A percentile compares a stretch with the other conserved stretches of the same genome.
Evolutionary conservation across 2,113 vertebrate species (phyloP).

Genomic region (Tragelaphus strepsiceros): DNA sequence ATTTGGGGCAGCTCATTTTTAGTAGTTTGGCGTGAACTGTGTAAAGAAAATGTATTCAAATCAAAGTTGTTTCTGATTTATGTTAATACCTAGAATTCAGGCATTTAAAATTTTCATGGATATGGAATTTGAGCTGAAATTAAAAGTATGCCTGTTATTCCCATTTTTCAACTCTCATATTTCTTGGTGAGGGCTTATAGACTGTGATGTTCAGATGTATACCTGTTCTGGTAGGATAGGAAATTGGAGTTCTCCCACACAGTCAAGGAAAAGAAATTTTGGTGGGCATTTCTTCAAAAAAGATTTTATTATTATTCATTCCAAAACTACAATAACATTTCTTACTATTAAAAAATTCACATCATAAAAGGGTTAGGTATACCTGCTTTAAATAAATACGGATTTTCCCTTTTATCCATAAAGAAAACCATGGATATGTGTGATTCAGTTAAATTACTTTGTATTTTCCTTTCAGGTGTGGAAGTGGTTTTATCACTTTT

Average conservation of each 20-base stretch:
- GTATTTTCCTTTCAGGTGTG: background rate
- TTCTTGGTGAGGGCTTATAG: background rate
- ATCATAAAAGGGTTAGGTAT: background rate
- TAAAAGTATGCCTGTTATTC: background rate
- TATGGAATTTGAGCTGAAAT: conserved; percentile 9
- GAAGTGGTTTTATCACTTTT: background rate
- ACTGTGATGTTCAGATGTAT: background rate
- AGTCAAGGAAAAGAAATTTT: conserved; percentile 26
- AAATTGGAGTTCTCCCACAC: background rate
- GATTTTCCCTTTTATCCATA: background rate
- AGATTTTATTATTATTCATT: background rate
- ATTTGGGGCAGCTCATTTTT: background rate
- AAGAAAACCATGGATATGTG: background rate
- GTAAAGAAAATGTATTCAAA: conserved; percentile 15
- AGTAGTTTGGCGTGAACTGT: background rate
- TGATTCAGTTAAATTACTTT: background rate
- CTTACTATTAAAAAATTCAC: background rate
- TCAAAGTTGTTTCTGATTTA: conserved; percentile 37
- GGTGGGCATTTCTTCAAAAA: background rate
- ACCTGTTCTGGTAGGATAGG: background rate
- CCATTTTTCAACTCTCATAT: background rate
- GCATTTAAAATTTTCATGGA: background rate
- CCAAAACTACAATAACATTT: conserved; percentile 2
- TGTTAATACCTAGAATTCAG: background rate
- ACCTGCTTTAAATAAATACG: background rate